These are phyloP conservation scores for Clarias laeviceps DNA, from an alignment of 2,797 vertebrate genomes.

Conservation along the genomic window DNA sequence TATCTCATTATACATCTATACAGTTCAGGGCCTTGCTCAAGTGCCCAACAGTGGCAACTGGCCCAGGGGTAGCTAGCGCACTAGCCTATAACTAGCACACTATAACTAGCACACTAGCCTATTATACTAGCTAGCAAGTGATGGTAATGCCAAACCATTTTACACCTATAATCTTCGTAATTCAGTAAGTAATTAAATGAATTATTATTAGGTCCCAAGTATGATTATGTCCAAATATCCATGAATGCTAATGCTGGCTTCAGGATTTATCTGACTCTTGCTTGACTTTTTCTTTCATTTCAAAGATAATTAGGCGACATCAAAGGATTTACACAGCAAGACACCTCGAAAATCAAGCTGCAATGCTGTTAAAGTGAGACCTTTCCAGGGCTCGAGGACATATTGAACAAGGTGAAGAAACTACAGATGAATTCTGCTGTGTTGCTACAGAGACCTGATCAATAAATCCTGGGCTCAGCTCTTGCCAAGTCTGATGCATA, in stretches of 20 bases:
- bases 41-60: no score
- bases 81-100: no score
- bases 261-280: background rate
- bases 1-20: no score
- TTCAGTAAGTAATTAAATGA: background rate
- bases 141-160: background rate
- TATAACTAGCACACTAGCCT: no score
- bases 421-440: conserved; percentile 75
- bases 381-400: conserved; percentile 71
- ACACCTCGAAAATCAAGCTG: conserved; percentile 55
- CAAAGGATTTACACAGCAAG: conserved; percentile 49
- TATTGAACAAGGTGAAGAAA: conserved; percentile 70
- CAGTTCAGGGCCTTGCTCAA: no score
- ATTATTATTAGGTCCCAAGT: background rate
- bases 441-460: conserved; percentile 73
- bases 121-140: background rate
- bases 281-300: conserved; percentile 54
- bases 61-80: no score
- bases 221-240: background rate
- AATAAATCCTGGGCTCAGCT: conserved; percentile 74
- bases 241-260: background rate
- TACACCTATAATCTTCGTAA: background rate
- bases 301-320: conserved; percentile 70
- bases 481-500: conserved; percentile 73
- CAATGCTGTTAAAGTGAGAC: conserved; percentile 60